These are phyloP conservation scores for Pammene aurita DNA, from an alignment of 2,888 invertebrate genomes.

Conservation along the genomic window DNA sequence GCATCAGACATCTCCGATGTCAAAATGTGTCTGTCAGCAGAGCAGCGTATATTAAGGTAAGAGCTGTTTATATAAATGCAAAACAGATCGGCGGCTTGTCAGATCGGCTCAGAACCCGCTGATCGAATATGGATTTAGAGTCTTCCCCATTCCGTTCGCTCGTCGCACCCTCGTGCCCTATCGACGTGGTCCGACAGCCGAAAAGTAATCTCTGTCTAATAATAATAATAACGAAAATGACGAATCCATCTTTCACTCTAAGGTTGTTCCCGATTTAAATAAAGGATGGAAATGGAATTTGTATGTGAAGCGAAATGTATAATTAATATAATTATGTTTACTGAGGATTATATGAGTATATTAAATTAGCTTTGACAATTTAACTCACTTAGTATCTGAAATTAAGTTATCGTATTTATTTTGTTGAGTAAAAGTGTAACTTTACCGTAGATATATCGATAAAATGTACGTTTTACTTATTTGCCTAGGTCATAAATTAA, in stretches of 20 bases:
- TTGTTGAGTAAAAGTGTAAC: no score
- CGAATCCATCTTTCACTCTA: constrained; percentile 4
- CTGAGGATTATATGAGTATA: no score
- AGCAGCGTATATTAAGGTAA: constrained; percentile 71
- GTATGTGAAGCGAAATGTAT: neutral
- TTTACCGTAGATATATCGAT: no score
- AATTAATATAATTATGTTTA: neutral
- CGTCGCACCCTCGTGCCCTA: constrained; percentile 68
- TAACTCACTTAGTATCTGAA: no score
- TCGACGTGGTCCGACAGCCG: constrained; percentile 77
- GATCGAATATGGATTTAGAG: constrained; percentile 83
- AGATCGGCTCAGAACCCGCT: constrained; percentile 79
- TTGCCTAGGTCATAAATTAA: no score
- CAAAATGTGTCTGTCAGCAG: constrained; percentile 55
- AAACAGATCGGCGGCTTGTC: constrained; percentile 82
- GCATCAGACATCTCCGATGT: constrained; percentile 31
- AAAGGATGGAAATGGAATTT: neutral
- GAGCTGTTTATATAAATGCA: constrained; percentile 83
- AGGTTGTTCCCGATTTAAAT: constrained; percentile 8
- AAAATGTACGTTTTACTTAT: no score
- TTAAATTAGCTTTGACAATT: no score
- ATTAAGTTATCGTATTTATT: no score
- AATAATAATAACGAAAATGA: constrained; percentile 48
- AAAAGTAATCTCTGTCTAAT: constrained; percentile 73
- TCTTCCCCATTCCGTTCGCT: constrained; percentile 71